These are phyloP conservation scores for Styela plicata DNA, from an alignment of 23 tunicate genomes.

Conservation along the genomic window DNA sequence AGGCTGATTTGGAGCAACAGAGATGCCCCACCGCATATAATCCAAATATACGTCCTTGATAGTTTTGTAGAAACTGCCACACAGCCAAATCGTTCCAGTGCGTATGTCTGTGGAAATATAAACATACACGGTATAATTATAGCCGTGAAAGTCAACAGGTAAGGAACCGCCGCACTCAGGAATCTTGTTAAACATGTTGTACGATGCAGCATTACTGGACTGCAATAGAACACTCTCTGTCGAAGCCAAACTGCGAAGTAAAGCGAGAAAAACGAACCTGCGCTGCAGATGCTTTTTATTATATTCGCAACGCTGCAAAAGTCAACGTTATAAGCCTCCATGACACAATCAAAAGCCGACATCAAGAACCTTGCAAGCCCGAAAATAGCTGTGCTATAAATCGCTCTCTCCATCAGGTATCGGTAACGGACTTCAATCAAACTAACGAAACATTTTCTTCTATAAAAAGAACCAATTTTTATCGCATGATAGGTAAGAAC, in stretches of 20 bases:
- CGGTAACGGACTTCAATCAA: neutral
- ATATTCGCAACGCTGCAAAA: neutral
- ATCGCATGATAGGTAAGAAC: neutral
- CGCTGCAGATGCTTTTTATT: neutral
- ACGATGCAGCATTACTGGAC: neutral
- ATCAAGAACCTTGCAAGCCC: neutral
- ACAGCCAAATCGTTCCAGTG: neutral
- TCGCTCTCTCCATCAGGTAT: neutral
- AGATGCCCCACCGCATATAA: neutral
- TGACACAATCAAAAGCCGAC: neutral
- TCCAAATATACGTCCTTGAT: neutral
- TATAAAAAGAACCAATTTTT: neutral
- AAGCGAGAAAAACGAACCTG: neutral
- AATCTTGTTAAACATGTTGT: neutral
- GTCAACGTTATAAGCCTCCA: neutral
- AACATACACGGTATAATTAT: neutral
- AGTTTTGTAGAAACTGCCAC: neutral
- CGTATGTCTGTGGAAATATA: constrained; percentile 4
- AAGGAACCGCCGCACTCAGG: neutral
- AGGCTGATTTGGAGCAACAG: neutral
- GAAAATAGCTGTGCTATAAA: neutral
- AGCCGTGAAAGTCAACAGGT: neutral
- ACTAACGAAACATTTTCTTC: neutral
- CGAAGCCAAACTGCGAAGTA: neutral
- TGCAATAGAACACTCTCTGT: neutral